Base-by-base conservation (phyloP, 2,888 invertebrate genomes). In the Caenorhabditis zanzibari region DNA sequence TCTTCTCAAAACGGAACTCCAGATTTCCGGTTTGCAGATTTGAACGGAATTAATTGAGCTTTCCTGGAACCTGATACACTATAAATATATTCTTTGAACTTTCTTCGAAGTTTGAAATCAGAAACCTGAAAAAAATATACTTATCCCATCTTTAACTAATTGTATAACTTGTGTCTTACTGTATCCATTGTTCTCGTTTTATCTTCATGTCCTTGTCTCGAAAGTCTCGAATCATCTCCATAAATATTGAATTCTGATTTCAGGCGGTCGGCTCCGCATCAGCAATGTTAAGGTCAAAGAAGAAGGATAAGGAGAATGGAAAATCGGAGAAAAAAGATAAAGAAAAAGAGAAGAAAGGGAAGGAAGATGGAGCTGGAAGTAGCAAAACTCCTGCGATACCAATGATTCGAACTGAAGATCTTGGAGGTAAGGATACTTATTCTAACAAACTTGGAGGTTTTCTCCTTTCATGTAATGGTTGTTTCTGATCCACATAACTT, bases 201-300 rank as follows among this genome's bases (percentile, higher is more conserved):
- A n/a, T 47, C 19, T 47, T 47, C n/a, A 2, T 47, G 19, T 19
- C 19, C 19, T n/a, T 6, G 47, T 19, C n/a, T 49, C 19, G 7
- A 49, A n/a, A 49, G n/a, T 49, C 19, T n/a, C 2, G 22, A 19
- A 1, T 6, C 19, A 47, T n/a, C 10, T 14, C 19, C 49, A n/a
- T 44, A 44, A 14, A 2, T 9, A 16, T 52, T 68, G 19, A 32
- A 14, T 54, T 38, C 7, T 49, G n/a, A 66, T 68, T 81, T 14
- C 81, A 86, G 86, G 85, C 84, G 49, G 85, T 81, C 58, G 86
- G 84, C 28, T 81, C 84, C 38, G 84, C 85, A 44, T 86, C 88
- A 16, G 68, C 84, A 59, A 88, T 88, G 88, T 74, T 88, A 47
- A 84, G 85, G 68, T 82, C 84, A 32, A 88, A 85, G 81, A 82